A percentile compares a stretch with the other conserved stretches of the same genome.
Conservation (phyloP, 2,888 invertebrate species). For the Acrobasis suavella region DNA sequence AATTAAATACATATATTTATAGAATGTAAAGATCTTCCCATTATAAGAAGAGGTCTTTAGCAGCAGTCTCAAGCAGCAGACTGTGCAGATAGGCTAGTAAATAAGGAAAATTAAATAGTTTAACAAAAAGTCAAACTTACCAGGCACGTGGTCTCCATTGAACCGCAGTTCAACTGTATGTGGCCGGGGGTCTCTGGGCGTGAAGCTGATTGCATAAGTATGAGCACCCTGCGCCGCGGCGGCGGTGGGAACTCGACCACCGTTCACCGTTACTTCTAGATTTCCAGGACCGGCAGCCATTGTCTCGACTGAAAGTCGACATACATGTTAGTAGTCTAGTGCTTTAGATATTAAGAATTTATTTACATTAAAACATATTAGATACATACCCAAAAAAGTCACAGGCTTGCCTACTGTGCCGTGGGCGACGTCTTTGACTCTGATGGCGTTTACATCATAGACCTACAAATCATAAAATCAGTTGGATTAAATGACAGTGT, state of each 20-base stretch:
- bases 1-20: too few species aligned
- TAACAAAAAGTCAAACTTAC: conserved; percentile 56
- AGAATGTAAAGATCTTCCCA: too few species aligned
- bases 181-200: conserved; percentile 93
- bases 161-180: conserved; percentile 98
- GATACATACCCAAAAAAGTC: conserved; percentile 89
- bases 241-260: conserved; percentile 97
- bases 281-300: conserved; percentile 99
- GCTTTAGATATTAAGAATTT: too few species aligned
- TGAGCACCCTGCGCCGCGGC: conserved; percentile 98
- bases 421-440: conserved; percentile 94
- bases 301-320: conserved; percentile 89
- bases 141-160: conserved; percentile 97
- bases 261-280: conserved; percentile 98
- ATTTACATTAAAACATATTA: conserved; percentile 12
- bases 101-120: not conserved
- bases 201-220: conserved; percentile 98
- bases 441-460: conserved; percentile 96
- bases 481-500: not conserved
- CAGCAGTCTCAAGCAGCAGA: too few species aligned
- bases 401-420: conserved; percentile 95
- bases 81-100: too few species aligned
- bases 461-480: conserved; percentile 74
- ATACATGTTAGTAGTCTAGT: too few species aligned
- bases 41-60: too few species aligned